These are phyloP conservation scores for Ommatoiulus sabulosus DNA, from an alignment of 2,888 invertebrate genomes.

Conservation along the genomic window DNA sequence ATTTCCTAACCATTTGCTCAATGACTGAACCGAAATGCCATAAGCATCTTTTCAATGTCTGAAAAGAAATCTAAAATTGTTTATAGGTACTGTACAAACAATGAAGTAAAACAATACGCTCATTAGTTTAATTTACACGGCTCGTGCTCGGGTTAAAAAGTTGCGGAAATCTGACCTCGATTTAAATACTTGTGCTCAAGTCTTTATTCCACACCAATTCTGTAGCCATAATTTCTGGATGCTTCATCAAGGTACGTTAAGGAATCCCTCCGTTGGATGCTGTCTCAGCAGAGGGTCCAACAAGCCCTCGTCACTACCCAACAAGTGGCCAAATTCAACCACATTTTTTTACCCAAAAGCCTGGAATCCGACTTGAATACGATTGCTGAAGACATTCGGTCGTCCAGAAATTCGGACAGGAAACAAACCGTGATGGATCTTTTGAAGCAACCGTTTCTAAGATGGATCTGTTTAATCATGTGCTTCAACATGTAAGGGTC, in stretches of 20 bases:
- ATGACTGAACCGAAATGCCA: no score
- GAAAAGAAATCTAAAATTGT: no score
- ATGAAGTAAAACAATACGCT: no score
- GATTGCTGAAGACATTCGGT: constrained; percentile 46
- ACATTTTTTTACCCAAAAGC: background rate
- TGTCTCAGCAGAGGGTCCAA: constrained; percentile 46
- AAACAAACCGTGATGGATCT: constrained; percentile 53
- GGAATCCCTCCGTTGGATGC: constrained; percentile 53
- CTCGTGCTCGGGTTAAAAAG: no score
- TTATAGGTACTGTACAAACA: no score
- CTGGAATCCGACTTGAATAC: constrained; percentile 45
- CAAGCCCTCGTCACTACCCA: background rate
- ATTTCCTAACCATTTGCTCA: no score
- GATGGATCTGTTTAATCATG: constrained; percentile 51
- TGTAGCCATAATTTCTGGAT: background rate
- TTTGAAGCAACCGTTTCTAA: constrained; percentile 22
- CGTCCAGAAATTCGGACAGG: background rate
- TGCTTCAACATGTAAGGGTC: constrained; percentile 49
- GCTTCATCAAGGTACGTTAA: background rate
- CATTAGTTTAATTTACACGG: no score
- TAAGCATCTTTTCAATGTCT: no score
- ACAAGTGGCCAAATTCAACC: constrained; percentile 45
- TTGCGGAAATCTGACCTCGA: no score
- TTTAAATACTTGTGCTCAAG: background rate
- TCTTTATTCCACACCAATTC: background rate